Percentiles rank a stretch among this genome's conserved stretches.
Evolutionary conservation across 2,888 invertebrate species (phyloP).

Genomic region (Erebia aethiops): DNA sequence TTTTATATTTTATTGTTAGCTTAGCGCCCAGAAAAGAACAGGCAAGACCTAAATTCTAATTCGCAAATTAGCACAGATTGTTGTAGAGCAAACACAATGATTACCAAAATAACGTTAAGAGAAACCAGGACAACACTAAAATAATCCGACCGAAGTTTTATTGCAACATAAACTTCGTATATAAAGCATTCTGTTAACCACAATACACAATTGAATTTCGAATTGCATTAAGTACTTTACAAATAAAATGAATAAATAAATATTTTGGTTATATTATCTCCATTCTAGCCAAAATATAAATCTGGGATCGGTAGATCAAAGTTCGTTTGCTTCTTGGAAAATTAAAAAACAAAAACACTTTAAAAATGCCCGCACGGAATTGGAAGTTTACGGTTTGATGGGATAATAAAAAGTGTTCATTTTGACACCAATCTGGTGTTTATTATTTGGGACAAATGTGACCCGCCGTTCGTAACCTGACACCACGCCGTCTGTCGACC

Average conservation of each 20-base stretch:
- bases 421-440: conserved; percentile 82
- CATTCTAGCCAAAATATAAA: conserved; percentile 47
- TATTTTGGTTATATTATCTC: no score
- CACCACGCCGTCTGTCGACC: conserved; percentile 73
- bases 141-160: conserved; percentile 59
- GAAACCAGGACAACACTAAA: conserved; percentile 59
- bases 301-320: conserved; percentile 60
- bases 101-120: conserved; percentile 50
- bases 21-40: not conserved
- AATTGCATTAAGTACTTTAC: conserved; percentile 49
- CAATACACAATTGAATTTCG: conserved; percentile 53
- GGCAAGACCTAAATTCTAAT: conserved; percentile 20
- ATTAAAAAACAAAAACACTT: conserved; percentile 75
- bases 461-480: conserved; percentile 72
- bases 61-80: conserved; percentile 45
- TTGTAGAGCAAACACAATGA: conserved; percentile 51
- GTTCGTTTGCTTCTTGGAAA: conserved; percentile 63
- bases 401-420: conserved; percentile 79
- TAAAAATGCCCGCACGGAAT: conserved; percentile 48
- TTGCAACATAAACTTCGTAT: conserved; percentile 59
- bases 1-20: not conserved
- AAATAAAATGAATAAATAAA: conserved; percentile 31
- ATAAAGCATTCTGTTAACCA: conserved; percentile 54
- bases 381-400: conserved; percentile 72
- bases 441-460: conserved; percentile 80